Evolutionary conservation across 2,113 vertebrate genomes (phyloP), one percentile per base, ranked within the genome.

Genomic region (Rhombomys opimus): DNA sequence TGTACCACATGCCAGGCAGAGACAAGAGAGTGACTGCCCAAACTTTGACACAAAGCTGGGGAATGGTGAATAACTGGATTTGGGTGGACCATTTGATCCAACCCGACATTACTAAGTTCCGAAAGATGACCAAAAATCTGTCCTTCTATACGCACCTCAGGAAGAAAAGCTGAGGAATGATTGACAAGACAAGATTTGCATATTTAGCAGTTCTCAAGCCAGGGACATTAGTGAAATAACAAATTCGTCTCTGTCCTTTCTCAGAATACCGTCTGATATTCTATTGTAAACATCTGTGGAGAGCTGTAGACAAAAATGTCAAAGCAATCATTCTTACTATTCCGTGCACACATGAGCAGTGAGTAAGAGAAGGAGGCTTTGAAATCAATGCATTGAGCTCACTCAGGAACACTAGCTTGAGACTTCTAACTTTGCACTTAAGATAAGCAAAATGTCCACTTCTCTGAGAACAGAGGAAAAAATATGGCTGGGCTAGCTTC

Each of bases 391-490:
- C 59, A 15, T 93, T 59, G 54, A 32, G 54, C 46, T 90, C 50
- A 87, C 25, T 75, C 38, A 80, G 63, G 70, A 75, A 92, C 61
- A 94, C 35, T 59, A 93, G n/a, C 14, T 52, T 57, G 67, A 54
- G 59, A 61, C 54, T 77, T 80, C 54, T 77, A 91, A 87, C 68
- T 30, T 75, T 94, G 65, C 52, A 15, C 68, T 87, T 50, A 27
- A 90, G 78, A 59, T 72, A 84, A 68, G 46, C 70, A 77, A 68
- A 82, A 76, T 32, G 20, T 20, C 67, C 30, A 18, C 57, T 75
- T 90, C 30, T 93, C 67, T 94, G n/a, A 88, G 91, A 81, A 68
- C 52, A n/a, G 38, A 87, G 30, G 32, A 87, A n/a, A 46, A 94
- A 59, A 52, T 0, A 4, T 7, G n/a, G 11, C 65, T 68, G 50